Conservation (phyloP, 2,888 invertebrate species). For the Priocnemis perturbator region DNA sequence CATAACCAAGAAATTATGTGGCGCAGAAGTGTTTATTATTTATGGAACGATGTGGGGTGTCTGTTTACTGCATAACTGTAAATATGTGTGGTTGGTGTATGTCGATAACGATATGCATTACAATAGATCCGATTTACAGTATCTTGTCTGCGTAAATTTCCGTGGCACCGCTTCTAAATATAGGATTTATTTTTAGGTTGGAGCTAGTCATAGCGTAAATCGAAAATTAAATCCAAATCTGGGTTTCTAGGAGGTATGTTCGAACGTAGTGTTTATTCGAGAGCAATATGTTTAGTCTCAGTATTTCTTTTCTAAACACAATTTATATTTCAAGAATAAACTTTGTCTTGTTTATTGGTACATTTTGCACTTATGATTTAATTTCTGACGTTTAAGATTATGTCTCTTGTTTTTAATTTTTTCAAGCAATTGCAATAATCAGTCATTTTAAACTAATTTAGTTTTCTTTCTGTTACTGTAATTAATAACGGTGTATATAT, state of each 20-base stretch:
- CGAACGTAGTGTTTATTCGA: constrained; percentile 1
- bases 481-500: not conserved
- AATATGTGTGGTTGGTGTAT: constrained; percentile 21
- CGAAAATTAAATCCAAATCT: constrained; percentile 58
- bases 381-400: not conserved
- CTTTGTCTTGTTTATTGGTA: no score
- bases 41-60: constrained; percentile 46
- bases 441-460: not conserved
- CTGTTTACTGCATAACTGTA: constrained; percentile 19
- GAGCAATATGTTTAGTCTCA: not conserved
- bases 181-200: constrained; percentile 72
- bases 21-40: constrained; percentile 52
- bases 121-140: constrained; percentile 46
- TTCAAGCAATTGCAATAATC: no score
- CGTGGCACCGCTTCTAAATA: constrained; percentile 61
- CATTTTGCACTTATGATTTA: not conserved
- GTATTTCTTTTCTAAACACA: constrained; percentile 2
- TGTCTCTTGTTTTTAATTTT: not conserved
- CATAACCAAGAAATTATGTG: constrained; percentile 53
- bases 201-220: constrained; percentile 62
- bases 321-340: no score
- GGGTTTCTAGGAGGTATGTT: constrained; percentile 57
- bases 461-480: constrained; percentile 19
- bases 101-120: constrained; percentile 37
- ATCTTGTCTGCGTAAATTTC: constrained; percentile 34